Conservation (phyloP, 1,140 invertebrate species). For the Drusus annulatus region DNA sequence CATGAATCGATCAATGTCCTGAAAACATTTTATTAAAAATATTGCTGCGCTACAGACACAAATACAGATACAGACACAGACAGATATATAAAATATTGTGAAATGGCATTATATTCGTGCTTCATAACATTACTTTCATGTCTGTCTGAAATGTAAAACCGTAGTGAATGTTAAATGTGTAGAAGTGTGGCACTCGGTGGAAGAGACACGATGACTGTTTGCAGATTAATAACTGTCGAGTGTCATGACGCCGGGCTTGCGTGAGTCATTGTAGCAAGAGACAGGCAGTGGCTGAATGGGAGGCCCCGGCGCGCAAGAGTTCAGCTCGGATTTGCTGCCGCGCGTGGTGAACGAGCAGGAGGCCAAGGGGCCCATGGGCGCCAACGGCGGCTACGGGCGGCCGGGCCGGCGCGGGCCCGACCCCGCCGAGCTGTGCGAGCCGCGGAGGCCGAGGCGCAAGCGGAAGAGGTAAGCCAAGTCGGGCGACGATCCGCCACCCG, state of each 20-base stretch:
- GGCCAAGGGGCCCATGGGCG: conserved; percentile 24
- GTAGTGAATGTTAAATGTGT: no score
- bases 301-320: conserved; percentile 28
- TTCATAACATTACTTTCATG: no score
- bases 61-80: no score
- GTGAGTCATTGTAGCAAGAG: neutral
- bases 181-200: no score
- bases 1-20: no score
- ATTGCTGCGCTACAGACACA: no score
- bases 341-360: conserved; percentile 23
- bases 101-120: no score
- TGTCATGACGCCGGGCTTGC: neutral
- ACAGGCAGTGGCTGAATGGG: conserved; percentile 40
- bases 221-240: neutral
- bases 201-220: neutral
- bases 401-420: conserved; percentile 29
- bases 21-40: no score
- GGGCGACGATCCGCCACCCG: neutral
- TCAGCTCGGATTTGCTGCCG: conserved; percentile 32
- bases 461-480: conserved; percentile 35
- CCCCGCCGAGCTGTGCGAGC: conserved; percentile 37
- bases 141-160: no score
- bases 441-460: conserved; percentile 22
- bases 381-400: neutral
- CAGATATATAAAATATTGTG: no score